Evolutionary conservation across 2,888 invertebrate genomes (phyloP), one percentile per base, ranked within the genome.

Genomic region (Luperina nickerlii): DNA sequence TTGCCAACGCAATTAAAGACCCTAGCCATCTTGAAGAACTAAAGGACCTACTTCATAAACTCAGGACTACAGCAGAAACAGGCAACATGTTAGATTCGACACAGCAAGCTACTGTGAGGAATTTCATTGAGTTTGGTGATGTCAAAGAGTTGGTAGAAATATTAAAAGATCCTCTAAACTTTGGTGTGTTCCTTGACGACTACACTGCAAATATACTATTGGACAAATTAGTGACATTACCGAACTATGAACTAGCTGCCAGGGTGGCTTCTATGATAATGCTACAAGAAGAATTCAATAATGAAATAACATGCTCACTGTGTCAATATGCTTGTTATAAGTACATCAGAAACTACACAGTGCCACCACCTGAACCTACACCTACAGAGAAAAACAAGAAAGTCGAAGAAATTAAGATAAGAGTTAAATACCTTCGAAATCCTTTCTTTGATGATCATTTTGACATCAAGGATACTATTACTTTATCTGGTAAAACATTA

Each of bases 381-480:
- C 90, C 92, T 71, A 85, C 81, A 85, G 88, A 91, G 24, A 92
- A 93, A 60, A 93, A 91, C 78, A 94, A 93, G 82, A 97, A 97
- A 84, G 95, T 95, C n/a, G 98, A 98, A 90, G 97, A 97, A 95
- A 95, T 98, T 45, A 98, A 98, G 95, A 97, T 99, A 15, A 97
- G 99, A 88, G 98, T 99, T 0, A 97, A 97, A 79, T 99, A 97
- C 93, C 91, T 99, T 63, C 97, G 98, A 90, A 99, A 99, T 93
- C 98, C 98, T 0, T 98, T 97, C 93, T 98, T 98, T 95, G 99
- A 99, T 96, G 98, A 98, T 91, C 99, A 99, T 94, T 99, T 99
- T 96, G 99, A 99, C 95, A 97, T 99, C 38, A 97, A 95, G 81
- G 98, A 98, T 87, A 97, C 98, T 11, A 94, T 97, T 48, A 97